phyloP scores from a whole-genome alignment of 2,888 invertebrate genomes.

The Lithophane socia region DNA sequence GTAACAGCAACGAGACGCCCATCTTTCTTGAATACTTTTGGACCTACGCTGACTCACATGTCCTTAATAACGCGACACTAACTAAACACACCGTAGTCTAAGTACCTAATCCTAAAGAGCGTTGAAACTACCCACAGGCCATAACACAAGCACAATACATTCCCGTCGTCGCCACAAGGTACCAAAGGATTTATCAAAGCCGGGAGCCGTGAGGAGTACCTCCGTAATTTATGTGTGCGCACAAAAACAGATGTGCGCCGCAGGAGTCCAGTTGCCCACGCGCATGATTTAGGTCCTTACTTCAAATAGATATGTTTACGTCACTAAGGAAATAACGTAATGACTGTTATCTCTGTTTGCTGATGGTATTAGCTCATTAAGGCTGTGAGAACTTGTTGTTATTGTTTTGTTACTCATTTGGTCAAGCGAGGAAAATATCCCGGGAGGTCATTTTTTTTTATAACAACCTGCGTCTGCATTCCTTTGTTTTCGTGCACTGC shows the following conservation, averaged over 20 bases:
- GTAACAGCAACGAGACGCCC: background rate
- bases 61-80: slow-evolving; percentile 7
- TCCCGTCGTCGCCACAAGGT: slow-evolving; percentile 73
- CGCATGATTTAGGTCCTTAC: slow-evolving; percentile 67
- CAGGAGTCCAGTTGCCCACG: slow-evolving; percentile 81
- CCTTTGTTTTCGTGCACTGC: background rate
- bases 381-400: slow-evolving; percentile 4
- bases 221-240: slow-evolving; percentile 69
- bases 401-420: slow-evolving; percentile 3
- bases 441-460: background rate
- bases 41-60: background rate
- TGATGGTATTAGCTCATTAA: slow-evolving; percentile 48
- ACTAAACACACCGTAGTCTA: background rate
- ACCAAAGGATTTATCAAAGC: slow-evolving; percentile 80
- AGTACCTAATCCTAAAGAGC: slow-evolving; percentile 31
- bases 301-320: slow-evolving; percentile 67
- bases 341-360: slow-evolving; percentile 58
- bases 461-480: background rate
- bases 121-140: slow-evolving; percentile 51
- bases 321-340: slow-evolving; percentile 62
- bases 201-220: slow-evolving; percentile 76
- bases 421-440: background rate
- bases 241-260: slow-evolving; percentile 79
- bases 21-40: background rate
- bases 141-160: slow-evolving; percentile 70